A percentile compares a stretch with the other conserved stretches of the same genome.
These are phyloP conservation scores for Chorisops tibialis DNA, from an alignment of 2,888 invertebrate species.

Conservation along the genomic window DNA sequence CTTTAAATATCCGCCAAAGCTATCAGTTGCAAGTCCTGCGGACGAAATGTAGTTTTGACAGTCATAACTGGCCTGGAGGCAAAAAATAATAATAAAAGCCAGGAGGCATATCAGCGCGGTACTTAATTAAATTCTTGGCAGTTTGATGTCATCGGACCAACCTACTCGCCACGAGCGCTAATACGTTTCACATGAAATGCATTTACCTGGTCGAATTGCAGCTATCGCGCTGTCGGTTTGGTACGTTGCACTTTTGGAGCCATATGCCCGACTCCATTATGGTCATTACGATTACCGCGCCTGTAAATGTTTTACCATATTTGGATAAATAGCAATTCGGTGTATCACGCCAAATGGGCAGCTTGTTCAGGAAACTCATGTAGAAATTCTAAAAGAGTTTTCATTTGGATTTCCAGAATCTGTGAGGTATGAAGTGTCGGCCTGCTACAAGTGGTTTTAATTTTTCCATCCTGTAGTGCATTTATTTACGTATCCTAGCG, in stretches of 20 bases:
- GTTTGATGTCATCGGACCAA: conserved; percentile 8
- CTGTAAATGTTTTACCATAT: conserved; percentile 13
- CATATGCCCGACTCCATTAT: not conserved
- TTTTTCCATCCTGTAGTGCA: too few relatives aligned
- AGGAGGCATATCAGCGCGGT: not conserved
- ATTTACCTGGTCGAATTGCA: too few relatives aligned
- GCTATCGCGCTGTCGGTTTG: too few relatives aligned
- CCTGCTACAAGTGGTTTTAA: too few relatives aligned
- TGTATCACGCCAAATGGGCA: not conserved
- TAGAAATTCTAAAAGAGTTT: too few relatives aligned
- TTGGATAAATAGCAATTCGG: conserved; percentile 1
- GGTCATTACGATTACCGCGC: not conserved
- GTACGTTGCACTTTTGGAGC: too few relatives aligned
- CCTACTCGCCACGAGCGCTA: not conserved
- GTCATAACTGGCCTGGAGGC: not conserved
- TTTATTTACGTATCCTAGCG: too few relatives aligned
- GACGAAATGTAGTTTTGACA: not conserved
- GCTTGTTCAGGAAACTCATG: too few relatives aligned
- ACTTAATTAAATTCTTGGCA: conserved; percentile 10
- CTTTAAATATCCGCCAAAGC: too few relatives aligned
- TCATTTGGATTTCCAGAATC: too few relatives aligned
- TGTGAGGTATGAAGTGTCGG: too few relatives aligned
- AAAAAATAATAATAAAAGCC: not conserved
- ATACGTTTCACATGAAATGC: not conserved
- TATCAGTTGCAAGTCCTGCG: too few relatives aligned